phyloP scores from a whole-genome alignment of 1,140 invertebrate species.

The Polypedilum vanderplanki region DNA sequence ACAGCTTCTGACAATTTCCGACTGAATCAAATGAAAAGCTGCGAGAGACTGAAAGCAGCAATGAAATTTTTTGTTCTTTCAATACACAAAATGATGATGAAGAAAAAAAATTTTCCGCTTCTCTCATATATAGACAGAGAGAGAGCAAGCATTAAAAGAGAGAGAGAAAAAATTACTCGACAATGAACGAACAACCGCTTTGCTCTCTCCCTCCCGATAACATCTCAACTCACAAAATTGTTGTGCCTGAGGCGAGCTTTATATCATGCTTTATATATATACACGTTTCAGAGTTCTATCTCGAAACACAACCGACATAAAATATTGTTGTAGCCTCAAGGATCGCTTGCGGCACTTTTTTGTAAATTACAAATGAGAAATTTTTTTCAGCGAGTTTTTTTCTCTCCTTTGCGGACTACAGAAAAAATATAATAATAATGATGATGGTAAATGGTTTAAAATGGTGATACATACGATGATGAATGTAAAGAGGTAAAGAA shows the following conservation, averaged over 20 bases:
- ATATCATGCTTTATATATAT: conserved; percentile 19
- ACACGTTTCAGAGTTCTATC: conserved; percentile 11
- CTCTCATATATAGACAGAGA: too few species aligned
- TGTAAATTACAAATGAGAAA: conserved; percentile 19
- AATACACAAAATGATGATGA: neutral
- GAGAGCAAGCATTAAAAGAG: too few species aligned
- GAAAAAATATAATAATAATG: neutral
- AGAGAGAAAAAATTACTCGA: neutral
- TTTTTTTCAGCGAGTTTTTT: conserved; percentile 3
- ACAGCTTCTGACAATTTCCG: neutral
- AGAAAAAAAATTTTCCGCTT: too few species aligned
- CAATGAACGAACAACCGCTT: neutral
- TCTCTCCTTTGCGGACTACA: neutral
- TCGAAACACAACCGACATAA: conserved; percentile 18
- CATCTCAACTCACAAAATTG: conserved; percentile 17
- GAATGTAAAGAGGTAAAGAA: too few species aligned
- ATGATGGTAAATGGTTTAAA: conserved; percentile 18
- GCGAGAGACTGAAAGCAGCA: conserved; percentile 9
- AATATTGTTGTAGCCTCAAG: neutral
- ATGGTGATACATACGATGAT: neutral
- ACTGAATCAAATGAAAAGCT: neutral
- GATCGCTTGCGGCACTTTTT: neutral
- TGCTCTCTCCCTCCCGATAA: neutral
- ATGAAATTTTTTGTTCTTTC: conserved; percentile 7
- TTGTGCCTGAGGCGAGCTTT: neutral